Evolutionary conservation across 2,113 vertebrate genomes (phyloP).

Genomic region (Alligator sinensis): DNA sequence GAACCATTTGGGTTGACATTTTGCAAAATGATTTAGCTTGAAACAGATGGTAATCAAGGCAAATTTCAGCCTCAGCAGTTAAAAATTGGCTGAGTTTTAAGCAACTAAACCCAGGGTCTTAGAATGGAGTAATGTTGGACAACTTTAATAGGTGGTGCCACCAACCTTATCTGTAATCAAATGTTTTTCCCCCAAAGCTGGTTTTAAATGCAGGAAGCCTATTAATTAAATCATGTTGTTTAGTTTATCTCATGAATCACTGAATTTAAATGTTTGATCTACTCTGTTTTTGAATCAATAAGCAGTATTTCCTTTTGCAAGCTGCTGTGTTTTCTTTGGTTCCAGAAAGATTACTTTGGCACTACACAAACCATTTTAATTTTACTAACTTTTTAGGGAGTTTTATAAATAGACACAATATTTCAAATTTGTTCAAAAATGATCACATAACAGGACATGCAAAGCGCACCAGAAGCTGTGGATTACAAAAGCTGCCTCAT

Average conservation of each 20-base stretch:
- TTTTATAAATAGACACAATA: background rate
- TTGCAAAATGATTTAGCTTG: constrained; percentile 10
- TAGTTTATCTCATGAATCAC: background rate
- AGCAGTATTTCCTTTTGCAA: background rate
- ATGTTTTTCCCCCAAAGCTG: background rate
- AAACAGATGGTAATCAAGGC: accelerated
- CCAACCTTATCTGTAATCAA: background rate
- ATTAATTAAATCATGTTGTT: constrained; percentile 42
- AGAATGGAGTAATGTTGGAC: background rate
- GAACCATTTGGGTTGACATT: background rate
- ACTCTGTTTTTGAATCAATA: background rate
- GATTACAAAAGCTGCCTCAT: background rate
- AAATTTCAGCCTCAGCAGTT: background rate
- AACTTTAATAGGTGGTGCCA: background rate
- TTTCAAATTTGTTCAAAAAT: background rate
- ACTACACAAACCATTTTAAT: background rate
- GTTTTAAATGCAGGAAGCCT: background rate
- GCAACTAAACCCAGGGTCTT: background rate
- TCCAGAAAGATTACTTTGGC: background rate
- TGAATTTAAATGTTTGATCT: background rate
- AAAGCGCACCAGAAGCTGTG: background rate
- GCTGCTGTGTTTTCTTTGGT: background rate
- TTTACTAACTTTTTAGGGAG: background rate
- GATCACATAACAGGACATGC: accelerated
- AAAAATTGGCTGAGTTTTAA: background rate